Conservation (phyloP, 2,888 invertebrate genomes). For the Spialia ferax region DNA sequence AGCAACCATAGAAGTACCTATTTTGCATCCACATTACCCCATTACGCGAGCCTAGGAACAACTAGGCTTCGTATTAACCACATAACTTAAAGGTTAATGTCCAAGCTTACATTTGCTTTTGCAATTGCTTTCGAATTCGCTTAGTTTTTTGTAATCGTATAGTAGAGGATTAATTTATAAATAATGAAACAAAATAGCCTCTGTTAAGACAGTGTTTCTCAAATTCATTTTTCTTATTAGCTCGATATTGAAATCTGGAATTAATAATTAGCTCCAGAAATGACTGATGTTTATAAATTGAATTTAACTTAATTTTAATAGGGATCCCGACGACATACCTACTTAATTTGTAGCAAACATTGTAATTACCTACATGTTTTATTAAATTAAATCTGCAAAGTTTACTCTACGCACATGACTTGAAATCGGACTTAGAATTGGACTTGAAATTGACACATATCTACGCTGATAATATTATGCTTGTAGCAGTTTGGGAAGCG, state of each 20-base stretch:
- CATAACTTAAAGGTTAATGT: slow-evolving; percentile 23
- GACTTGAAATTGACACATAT: too few species aligned
- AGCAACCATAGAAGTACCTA: not conserved
- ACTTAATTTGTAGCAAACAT: too few species aligned
- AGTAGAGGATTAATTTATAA: slow-evolving; percentile 8
- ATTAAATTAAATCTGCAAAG: too few species aligned
- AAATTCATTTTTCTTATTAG: not conserved
- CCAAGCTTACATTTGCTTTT: slow-evolving; percentile 24
- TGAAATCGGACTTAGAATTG: too few species aligned
- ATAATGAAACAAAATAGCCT: slow-evolving; percentile 18
- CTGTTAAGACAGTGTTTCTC: slow-evolving; percentile 7
- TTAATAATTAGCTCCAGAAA: too few species aligned
- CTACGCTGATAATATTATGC: too few species aligned
- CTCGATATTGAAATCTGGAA: too few species aligned
- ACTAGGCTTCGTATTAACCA: not conserved
- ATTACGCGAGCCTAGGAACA: not conserved
- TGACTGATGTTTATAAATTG: too few species aligned
- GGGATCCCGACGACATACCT: too few species aligned
- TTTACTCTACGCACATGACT: too few species aligned
- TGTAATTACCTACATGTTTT: too few species aligned
- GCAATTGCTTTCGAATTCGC: slow-evolving; percentile 19
- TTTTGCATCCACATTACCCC: not conserved
- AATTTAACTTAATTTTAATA: too few species aligned
- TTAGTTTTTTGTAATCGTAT: not conserved
- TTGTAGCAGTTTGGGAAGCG: slow-evolving; percentile 8